phyloP scores from a whole-genome alignment of 2,113 vertebrate species.

The Hippocampus mohnikei region DNA sequence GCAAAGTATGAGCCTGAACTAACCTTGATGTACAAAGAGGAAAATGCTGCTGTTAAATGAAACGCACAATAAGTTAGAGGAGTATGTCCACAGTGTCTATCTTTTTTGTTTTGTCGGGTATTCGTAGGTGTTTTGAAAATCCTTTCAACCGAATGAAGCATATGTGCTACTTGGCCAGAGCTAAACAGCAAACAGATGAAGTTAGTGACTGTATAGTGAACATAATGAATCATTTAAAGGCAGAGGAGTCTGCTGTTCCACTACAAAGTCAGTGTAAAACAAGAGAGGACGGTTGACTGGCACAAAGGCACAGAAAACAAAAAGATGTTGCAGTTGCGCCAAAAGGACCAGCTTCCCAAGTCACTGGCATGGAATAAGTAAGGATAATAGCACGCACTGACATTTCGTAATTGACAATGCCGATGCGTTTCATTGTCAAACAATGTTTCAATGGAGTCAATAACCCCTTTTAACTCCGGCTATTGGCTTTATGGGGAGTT shows the following conservation, averaged over 20 bases:
- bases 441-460: no score
- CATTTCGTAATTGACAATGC: no score
- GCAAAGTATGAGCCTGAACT: constrained; percentile 21
- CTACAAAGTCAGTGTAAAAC: background rate
- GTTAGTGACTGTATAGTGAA: background rate
- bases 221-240: constrained; percentile 1
- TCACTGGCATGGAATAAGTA: background rate
- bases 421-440: no score
- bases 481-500: no score
- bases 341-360: background rate
- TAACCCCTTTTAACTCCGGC: no score
- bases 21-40: constrained; percentile 30
- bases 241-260: background rate
- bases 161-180: background rate
- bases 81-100: no score
- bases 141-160: background rate
- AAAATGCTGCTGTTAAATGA: constrained; percentile 18
- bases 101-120: background rate
- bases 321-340: background rate
- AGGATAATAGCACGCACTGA: background rate
- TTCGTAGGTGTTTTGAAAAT: background rate
- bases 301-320: background rate
- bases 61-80: no score
- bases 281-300: background rate
- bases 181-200: constrained; percentile 8